Base-by-base conservation (phyloP, 92 coral and sea anemone species). In the Palythoa heliodiscus region DNA sequence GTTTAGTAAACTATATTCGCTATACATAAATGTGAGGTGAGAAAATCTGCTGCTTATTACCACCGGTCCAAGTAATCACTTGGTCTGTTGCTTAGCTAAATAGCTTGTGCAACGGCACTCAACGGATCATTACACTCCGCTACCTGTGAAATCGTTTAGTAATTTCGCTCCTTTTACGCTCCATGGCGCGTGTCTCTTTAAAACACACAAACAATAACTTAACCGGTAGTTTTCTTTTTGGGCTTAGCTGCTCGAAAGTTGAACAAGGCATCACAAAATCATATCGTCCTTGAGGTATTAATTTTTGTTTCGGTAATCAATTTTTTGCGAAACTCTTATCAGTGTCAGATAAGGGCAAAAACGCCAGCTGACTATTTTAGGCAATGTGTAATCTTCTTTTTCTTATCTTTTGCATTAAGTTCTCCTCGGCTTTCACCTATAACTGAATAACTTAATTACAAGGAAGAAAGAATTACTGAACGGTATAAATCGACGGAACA, bases 381-480 rank as follows among this genome's bases (percentile, higher is more conserved):
- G 74, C 43, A 82, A 82, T 82, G 79, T 86, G 87, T 52, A 77
- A 61, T 58, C 70, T 69, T 75, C 70, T 86, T 86, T 89, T 50
- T 76, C 91, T 91, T 93, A 93, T 89, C 96, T 85, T 82, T 91
- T 89, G 16, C 91, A 77, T 82, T 89, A 52, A 76, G 83, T 84
- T 89, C 78, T 73, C 78, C 86, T 84, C 90, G 35, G 35, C 35
- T 63, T 85, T 87, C 93, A 77, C 64, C 61, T 90, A 68, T 92
- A 90, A 93, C 88, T 90, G 95, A 87, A 86, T 87, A 75, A 88
- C 92, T 94, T 94, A 92, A 92, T 94, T 94, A 89, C 76, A 93
- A 80, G 83, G 73, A 80, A 80, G 78, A 66, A 80, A 82, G 73
- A 88, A 89, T 92, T 86, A 78, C 35, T 29, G 35, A 29, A 61